These are phyloP conservation scores for Salarias fasciatus DNA, from an alignment of 2,797 vertebrate genomes.

Conservation along the genomic window DNA sequence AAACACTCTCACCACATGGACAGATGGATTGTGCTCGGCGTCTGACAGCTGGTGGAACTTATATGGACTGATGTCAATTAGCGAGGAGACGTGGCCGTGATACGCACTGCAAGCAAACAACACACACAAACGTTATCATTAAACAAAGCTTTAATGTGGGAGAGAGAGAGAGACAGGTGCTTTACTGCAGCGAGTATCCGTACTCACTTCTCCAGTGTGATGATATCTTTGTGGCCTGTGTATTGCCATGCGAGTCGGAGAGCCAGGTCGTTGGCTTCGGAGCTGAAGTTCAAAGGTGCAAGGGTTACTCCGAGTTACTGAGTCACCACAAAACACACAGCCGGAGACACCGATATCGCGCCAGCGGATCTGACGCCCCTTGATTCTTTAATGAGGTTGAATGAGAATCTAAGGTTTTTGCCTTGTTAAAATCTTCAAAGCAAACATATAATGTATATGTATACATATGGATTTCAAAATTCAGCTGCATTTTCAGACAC, in stretches of 20 bases:
- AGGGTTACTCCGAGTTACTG: conserved; percentile 71
- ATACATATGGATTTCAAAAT: too few species aligned
- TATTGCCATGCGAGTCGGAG: conserved; percentile 91
- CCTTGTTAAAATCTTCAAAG: too few species aligned
- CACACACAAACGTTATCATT: conserved; percentile 1
- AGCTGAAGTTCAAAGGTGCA: conserved; percentile 82
- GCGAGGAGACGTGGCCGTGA: conserved; percentile 94
- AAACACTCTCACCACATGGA: conserved; percentile 92
- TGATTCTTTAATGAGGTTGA: conserved; percentile 22
- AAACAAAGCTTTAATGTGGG: too few species aligned
- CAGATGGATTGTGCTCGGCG: conserved; percentile 85
- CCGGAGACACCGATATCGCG: conserved; percentile 22
- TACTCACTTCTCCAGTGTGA: conserved; percentile 96
- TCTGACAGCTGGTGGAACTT: conserved; percentile 91
- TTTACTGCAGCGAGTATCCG: too few species aligned
- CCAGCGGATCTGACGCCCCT: conserved; percentile 3
- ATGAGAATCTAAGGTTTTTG: background rate
- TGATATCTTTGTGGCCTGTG: conserved; percentile 90
- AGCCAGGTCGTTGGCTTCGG: conserved; percentile 98
- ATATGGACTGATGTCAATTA: conserved; percentile 98
- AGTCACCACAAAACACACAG: conserved; percentile 80
- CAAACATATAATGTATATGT: too few species aligned
- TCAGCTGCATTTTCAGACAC: too few species aligned
- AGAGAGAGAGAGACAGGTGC: too few species aligned
- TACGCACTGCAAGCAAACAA: conserved; percentile 88